Conservation (phyloP, 2,797 vertebrate species). For the Holocentrus rufus region DNA sequence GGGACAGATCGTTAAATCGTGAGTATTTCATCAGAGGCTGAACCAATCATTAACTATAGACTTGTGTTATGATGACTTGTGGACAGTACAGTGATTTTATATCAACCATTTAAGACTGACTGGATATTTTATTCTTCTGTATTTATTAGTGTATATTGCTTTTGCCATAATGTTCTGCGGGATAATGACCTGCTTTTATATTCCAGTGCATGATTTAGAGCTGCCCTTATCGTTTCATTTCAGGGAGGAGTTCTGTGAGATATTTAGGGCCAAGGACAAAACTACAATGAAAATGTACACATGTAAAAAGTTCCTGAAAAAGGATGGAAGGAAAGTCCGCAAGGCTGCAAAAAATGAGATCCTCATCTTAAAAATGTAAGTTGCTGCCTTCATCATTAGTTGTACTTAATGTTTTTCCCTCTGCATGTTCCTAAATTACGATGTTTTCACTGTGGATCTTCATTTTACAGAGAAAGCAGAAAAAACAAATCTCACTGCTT, state of each 20-base stretch:
- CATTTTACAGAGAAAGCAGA: neutral
- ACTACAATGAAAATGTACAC: slow-evolving; percentile 93
- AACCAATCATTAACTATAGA: too few relatives aligned
- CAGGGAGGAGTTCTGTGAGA: slow-evolving; percentile 99
- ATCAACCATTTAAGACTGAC: neutral
- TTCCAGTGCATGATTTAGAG: neutral
- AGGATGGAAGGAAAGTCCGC: slow-evolving; percentile 95
- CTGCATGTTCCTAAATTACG: neutral
- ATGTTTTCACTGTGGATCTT: slow-evolving; percentile 3
- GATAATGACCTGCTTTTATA: neutral
- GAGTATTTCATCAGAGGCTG: slow-evolving; percentile 76
- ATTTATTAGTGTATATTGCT: too few relatives aligned
- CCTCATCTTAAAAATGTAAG: slow-evolving; percentile 97
- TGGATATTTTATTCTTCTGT: neutral
- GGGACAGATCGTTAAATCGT: slow-evolving; percentile 98
- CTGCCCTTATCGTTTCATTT: slow-evolving; percentile 27
- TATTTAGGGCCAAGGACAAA: slow-evolving; percentile 98
- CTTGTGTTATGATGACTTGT: neutral
- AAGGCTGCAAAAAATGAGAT: slow-evolving; percentile 99
- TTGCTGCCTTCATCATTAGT: slow-evolving; percentile 23
- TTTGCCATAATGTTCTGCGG: neutral
- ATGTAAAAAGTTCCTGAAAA: slow-evolving; percentile 98
- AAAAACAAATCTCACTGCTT: neutral
- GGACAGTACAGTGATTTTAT: neutral
- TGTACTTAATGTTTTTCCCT: neutral